Percentiles rank a stretch among this genome's conserved stretches.
phyloP scores from a whole-genome alignment of 2,888 invertebrate species.

The Odontothrips loti region DNA sequence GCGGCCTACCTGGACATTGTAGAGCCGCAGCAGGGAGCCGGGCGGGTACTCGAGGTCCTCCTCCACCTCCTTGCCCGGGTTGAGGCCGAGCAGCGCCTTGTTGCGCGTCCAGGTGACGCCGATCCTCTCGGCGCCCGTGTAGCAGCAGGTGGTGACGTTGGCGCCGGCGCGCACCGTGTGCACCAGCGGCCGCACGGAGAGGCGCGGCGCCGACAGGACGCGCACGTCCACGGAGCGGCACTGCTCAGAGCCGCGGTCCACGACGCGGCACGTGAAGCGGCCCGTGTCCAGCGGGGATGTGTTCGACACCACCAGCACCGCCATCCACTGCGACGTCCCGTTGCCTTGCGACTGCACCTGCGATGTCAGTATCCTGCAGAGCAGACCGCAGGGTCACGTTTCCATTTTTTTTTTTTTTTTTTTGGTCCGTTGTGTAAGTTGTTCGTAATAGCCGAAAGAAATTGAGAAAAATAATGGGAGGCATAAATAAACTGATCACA shows the following conservation, averaged over 20 bases:
- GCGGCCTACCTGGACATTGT: neutral
- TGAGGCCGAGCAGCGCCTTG: neutral
- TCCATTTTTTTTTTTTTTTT: neutral
- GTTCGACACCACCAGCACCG: constrained; percentile 66
- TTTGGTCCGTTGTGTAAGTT: constrained; percentile 27
- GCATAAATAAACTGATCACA: no score
- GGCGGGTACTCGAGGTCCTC: constrained; percentile 19
- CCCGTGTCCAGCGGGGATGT: constrained; percentile 69
- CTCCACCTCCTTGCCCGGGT: constrained; percentile 12
- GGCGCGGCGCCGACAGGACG: constrained; percentile 59
- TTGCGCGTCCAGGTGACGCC: constrained; percentile 11
- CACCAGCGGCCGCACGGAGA: constrained; percentile 57
- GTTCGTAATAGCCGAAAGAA: no score
- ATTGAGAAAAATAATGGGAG: no score
- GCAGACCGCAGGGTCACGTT: neutral
- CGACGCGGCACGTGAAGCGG: constrained; percentile 72
- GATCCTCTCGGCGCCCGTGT: neutral
- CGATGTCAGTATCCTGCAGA: constrained; percentile 63
- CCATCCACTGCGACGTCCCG: constrained; percentile 57
- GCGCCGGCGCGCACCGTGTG: neutral
- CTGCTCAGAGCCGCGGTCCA: constrained; percentile 64
- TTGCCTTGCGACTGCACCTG: constrained; percentile 53
- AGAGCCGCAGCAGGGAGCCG: constrained; percentile 14
- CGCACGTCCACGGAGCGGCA: constrained; percentile 61
- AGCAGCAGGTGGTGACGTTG: constrained; percentile 22